phyloP scores from a whole-genome alignment of 1,140 invertebrate genomes.

The Drosophila willistoni region DNA sequence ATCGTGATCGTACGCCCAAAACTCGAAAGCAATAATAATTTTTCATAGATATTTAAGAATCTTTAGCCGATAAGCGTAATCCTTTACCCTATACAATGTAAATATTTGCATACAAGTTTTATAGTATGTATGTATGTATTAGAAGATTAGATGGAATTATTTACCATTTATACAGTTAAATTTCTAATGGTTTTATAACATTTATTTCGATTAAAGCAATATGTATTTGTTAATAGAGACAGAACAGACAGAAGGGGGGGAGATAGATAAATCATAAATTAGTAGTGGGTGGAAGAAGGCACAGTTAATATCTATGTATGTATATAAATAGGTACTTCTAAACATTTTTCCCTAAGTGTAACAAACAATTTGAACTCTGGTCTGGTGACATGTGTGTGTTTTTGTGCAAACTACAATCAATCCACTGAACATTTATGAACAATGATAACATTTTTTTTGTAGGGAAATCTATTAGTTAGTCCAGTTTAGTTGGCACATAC shows the following conservation, averaged over 20 bases:
- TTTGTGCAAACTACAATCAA: not conserved
- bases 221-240: constrained; percentile 30
- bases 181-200: constrained; percentile 50
- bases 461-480: too few species aligned
- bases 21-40: constrained; percentile 18
- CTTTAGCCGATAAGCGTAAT: not conserved
- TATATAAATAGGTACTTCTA: constrained; percentile 26
- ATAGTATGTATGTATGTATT: not conserved
- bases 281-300: constrained; percentile 42
- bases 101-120: not conserved
- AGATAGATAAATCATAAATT: not conserved
- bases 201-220: constrained; percentile 63
- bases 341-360: constrained; percentile 23
- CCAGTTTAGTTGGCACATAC: too few species aligned
- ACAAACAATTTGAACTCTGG: constrained; percentile 25
- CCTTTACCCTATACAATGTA: not conserved
- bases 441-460: too few species aligned
- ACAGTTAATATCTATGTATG: constrained; percentile 40
- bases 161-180: not conserved
- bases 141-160: not conserved
- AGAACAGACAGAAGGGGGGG: not conserved
- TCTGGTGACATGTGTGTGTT: constrained; percentile 22
- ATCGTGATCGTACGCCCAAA: constrained; percentile 44
- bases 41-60: not conserved
- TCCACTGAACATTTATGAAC: too few species aligned